A percentile compares a stretch with the other conserved stretches of the same genome.
phyloP scores from a whole-genome alignment of 2,888 invertebrate species.

The Cosmia trapezina region DNA sequence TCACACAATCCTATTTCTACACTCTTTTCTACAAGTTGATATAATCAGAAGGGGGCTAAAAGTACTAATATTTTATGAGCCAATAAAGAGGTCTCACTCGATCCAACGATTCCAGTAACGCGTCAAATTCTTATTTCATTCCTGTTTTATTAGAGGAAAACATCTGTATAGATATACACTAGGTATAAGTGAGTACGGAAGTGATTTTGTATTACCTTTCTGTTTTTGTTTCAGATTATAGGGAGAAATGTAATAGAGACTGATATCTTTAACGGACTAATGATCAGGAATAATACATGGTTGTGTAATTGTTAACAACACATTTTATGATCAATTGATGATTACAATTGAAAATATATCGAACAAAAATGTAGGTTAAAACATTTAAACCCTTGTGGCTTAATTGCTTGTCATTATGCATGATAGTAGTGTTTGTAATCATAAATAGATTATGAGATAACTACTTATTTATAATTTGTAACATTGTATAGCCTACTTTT shows the following conservation, averaged over 20 bases:
- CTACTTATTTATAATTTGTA: background rate
- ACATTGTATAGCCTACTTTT: background rate
- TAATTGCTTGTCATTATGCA: too few species aligned
- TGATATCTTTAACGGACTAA: too few species aligned
- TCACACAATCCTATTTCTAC: background rate
- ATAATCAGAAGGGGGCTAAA: conserved; percentile 22
- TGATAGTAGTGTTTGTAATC: background rate
- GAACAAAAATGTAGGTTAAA: background rate
- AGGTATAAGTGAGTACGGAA: conserved; percentile 7
- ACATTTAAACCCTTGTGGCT: background rate
- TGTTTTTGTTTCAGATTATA: too few species aligned
- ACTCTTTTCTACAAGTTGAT: conserved; percentile 11
- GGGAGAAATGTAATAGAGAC: too few species aligned
- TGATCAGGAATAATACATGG: background rate
- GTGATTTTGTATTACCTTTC: background rate
- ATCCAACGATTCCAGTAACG: conserved; percentile 28
- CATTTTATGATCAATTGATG: background rate
- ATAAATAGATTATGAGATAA: background rate
- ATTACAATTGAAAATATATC: too few species aligned
- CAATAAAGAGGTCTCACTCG: conserved; percentile 45
- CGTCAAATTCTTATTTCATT: conserved; percentile 48
- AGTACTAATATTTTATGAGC: conserved; percentile 42
- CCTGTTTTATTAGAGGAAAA: conserved; percentile 46
- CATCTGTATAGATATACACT: conserved; percentile 7
- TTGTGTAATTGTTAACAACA: background rate